Evolutionary conservation across 2,888 invertebrate species (phyloP), one percentile per base, ranked within the genome.

Genomic region (Synanthedon myopaeformis): DNA sequence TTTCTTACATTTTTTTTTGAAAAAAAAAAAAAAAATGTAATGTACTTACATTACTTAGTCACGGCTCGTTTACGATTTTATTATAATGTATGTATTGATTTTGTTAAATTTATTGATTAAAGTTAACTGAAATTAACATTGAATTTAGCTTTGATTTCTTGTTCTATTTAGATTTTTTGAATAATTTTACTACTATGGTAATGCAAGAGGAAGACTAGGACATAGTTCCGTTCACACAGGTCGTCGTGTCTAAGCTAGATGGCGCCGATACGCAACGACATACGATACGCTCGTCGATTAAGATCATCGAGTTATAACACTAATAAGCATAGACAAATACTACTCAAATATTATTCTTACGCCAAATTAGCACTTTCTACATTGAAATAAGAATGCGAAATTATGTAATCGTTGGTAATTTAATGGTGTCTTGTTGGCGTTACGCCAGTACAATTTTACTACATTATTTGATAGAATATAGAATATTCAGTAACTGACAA

Each of bases 221-320:
- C 69, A 66, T 69, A 70, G 72, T 66, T 77, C 71, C 67, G 72
- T 75, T 76, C 71, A 73, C 76, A 71, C 61, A 49, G 23, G 49
- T 49, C 23, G 49, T 17, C 61, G 64, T 23, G 19, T 10, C 56
- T 55, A 55, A 67, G 67, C 41, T 41, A 13, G 56, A 69, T 35
- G 35, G 1, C 72, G 68, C 60, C 63, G 71, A 68, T 71, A 73
- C 79, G 77, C 75, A 79, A 82, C 82, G 81, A 65, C 60, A 76
- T 69, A 66, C 69, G 84, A 82, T 72, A 79, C 77, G 77, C 70
- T 70, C 61, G 69, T 62, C 70, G 76, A 72, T 71, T 73, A 66
- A 63, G 60, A 61, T 78, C 77, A 72, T 81, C 78, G 59, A 64
- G 71, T 81, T 80, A 76, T 80, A 60, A 54, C 55, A 52, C 66